Evolutionary conservation across 2,888 invertebrate genomes (phyloP).

Genomic region (Agonum fuliginosum): DNA sequence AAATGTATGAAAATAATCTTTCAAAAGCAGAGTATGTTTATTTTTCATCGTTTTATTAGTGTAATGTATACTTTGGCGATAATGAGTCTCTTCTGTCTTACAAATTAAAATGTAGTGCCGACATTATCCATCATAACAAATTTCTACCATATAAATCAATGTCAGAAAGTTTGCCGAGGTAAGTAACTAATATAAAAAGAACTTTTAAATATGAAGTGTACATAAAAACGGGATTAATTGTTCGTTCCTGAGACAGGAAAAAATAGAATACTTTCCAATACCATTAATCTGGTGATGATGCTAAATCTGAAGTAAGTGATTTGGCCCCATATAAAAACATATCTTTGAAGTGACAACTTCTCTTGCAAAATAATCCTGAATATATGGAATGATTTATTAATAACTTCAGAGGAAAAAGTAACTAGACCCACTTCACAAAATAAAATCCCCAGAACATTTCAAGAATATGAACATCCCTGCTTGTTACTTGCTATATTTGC

Average conservation of each 20-base stretch:
- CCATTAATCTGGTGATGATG: no score
- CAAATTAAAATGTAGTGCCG: constrained; percentile 44
- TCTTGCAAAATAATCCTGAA: no score
- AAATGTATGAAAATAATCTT: not conserved
- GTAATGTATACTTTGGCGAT: constrained; percentile 20
- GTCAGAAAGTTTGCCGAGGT: constrained; percentile 9
- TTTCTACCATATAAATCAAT: constrained; percentile 40
- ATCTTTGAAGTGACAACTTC: no score
- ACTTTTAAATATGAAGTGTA: constrained; percentile 16
- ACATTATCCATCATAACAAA: constrained; percentile 42
- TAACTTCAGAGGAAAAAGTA: no score
- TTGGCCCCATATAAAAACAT: no score
- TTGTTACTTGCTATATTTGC: no score
- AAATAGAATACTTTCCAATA: no score
- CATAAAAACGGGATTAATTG: not conserved
- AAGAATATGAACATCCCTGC: no score
- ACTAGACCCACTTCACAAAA: no score
- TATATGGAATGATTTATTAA: no score
- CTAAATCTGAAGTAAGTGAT: no score
- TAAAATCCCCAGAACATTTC: no score
- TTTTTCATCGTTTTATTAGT: constrained; percentile 10
- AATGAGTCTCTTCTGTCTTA: constrained; percentile 24
- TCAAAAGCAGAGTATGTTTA: not conserved
- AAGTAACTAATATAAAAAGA: constrained; percentile 17
- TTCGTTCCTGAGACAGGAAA: not conserved